A percentile compares a stretch with the other conserved stretches of the same genome.
Evolutionary conservation across 2,888 invertebrate genomes (phyloP).

Genomic region (Limenitis arthemis): DNA sequence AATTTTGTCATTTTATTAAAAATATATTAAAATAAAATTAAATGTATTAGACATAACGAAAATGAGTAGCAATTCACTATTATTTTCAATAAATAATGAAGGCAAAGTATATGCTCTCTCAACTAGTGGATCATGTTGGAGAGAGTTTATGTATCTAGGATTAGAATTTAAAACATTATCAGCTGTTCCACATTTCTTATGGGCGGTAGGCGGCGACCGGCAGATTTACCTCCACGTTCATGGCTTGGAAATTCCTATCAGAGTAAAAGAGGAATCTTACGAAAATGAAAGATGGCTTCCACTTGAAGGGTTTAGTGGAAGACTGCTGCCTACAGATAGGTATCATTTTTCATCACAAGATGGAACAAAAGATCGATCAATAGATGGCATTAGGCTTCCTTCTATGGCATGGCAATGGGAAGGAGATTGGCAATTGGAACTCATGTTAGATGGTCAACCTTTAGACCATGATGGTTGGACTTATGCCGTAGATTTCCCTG

Average conservation of each 20-base stretch:
- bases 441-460: conserved; percentile 88
- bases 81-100: conserved; percentile 90
- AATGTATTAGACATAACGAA: conserved; percentile 7
- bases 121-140: conserved; percentile 86
- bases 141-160: conserved; percentile 88
- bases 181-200: conserved; percentile 87
- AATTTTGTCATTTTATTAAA: no score
- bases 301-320: conserved; percentile 87
- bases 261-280: conserved; percentile 91
- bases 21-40: neutral
- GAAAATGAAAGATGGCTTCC: conserved; percentile 97
- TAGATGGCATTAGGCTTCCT: conserved; percentile 87
- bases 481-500: conserved; percentile 93
- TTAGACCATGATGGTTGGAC: conserved; percentile 95
- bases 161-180: conserved; percentile 92
- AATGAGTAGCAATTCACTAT: conserved; percentile 77
- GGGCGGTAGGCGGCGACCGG: conserved; percentile 94
- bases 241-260: conserved; percentile 90
- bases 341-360: conserved; percentile 89
- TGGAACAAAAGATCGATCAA: conserved; percentile 83
- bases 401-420: conserved; percentile 98
- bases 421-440: conserved; percentile 91
- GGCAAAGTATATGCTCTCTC: conserved; percentile 90
- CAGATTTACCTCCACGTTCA: conserved; percentile 94
- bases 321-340: conserved; percentile 90